phyloP scores from a whole-genome alignment of 2,797 vertebrate species.

The Rhynchonycteris naso region DNA sequence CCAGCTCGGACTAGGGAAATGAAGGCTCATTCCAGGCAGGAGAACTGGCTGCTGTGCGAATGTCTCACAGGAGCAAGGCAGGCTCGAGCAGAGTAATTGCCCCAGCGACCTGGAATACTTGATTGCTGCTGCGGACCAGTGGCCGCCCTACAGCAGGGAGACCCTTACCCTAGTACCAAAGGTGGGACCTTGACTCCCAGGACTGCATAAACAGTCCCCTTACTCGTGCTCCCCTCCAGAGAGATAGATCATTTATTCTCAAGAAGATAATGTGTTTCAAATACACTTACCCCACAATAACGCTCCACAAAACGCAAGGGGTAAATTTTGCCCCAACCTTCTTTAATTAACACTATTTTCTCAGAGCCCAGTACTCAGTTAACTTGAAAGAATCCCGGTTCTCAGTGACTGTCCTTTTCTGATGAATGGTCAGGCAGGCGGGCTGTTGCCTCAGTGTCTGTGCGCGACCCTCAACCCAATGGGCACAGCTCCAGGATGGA shows the following conservation, averaged over 20 bases:
- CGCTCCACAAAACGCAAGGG: not conserved
- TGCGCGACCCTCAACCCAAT: not conserved
- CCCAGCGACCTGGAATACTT: not conserved
- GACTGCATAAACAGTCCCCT: too few relatives aligned
- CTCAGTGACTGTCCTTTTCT: not conserved
- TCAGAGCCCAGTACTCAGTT: not conserved
- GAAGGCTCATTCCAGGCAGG: not conserved
- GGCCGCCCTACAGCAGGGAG: fast-evolving
- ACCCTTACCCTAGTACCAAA: not conserved
- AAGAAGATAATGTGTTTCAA: not conserved
- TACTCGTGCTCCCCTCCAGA: not conserved
- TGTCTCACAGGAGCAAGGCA: fast-evolving
- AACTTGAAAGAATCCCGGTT: not conserved
- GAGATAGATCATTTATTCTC: not conserved
- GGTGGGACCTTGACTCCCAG: not conserved
- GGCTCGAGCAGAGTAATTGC: not conserved
- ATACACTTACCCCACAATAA: not conserved
- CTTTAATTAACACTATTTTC: not conserved
- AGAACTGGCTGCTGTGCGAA: not conserved
- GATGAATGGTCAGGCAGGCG: not conserved
- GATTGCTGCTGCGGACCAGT: too few relatives aligned
- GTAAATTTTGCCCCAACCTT: not conserved
- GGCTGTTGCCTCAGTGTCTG: not conserved
- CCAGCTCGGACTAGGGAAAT: not conserved
- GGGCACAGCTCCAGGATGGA: not conserved